A percentile compares a stretch with the other conserved stretches of the same genome.
phyloP scores from a whole-genome alignment of 2,888 invertebrate genomes.

The Caenorhabditis imperialis region DNA sequence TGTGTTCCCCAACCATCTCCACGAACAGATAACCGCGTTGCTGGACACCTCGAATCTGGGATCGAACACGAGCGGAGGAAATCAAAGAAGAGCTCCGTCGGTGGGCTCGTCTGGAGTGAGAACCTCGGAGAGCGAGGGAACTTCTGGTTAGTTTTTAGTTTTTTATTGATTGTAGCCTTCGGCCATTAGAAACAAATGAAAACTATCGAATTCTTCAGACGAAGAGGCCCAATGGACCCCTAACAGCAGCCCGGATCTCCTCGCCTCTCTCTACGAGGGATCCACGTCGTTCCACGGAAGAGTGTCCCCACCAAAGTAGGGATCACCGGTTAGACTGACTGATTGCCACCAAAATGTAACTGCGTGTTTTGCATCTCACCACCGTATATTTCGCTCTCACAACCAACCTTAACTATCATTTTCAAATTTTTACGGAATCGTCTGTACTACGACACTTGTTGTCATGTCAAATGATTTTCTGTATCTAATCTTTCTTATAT shows the following conservation, averaged over 20 bases:
- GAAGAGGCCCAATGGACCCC: constrained; percentile 53
- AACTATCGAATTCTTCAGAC: constrained; percentile 14
- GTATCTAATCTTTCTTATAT: neutral
- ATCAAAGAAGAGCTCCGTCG: constrained; percentile 27
- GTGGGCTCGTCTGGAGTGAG: constrained; percentile 37
- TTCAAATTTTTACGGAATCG: constrained; percentile 39
- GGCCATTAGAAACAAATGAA: too few relatives aligned
- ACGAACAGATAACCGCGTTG: constrained; percentile 46
- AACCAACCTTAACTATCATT: constrained; percentile 1
- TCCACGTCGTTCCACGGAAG: constrained; percentile 50
- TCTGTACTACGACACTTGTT: constrained; percentile 47
- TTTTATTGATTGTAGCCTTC: too few relatives aligned
- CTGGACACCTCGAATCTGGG: constrained; percentile 47
- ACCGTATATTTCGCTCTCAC: constrained; percentile 6
- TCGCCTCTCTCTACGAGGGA: constrained; percentile 51
- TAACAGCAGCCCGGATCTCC: constrained; percentile 50
- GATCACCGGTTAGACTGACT: neutral
- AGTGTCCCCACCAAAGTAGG: constrained; percentile 1
- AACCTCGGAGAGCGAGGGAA: constrained; percentile 45
- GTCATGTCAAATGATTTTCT: constrained; percentile 50
- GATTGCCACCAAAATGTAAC: neutral
- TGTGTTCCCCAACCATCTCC: constrained; percentile 50
- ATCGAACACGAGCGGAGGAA: constrained; percentile 14
- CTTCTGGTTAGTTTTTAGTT: constrained; percentile 23
- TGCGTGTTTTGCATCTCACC: constrained; percentile 37